Conservation (phyloP, 2,888 invertebrate genomes). For the Pristionchus fissidentatus region DNA sequence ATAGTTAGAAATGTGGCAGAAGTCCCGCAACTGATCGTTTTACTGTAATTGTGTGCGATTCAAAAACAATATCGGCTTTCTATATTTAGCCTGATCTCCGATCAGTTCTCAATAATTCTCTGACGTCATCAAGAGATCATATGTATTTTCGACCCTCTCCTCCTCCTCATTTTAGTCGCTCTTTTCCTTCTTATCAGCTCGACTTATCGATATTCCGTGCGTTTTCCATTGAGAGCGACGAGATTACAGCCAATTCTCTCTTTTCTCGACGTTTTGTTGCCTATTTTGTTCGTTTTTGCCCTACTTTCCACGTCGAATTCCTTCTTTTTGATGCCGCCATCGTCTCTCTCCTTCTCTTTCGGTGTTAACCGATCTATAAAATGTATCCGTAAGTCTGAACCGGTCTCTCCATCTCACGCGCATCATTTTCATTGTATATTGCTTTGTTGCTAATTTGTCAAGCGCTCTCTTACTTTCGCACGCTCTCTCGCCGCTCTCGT, state of each 20-base stretch:
- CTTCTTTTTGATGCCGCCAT: background rate
- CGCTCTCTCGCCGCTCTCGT: background rate
- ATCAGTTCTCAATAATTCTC: background rate
- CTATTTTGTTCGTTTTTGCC: too few species aligned
- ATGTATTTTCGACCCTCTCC: background rate
- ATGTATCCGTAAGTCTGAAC: too few species aligned
- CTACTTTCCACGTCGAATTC: background rate
- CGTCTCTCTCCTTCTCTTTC: background rate
- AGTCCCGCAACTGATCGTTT: too few species aligned
- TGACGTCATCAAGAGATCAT: background rate
- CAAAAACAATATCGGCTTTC: too few species aligned
- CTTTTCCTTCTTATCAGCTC: background rate
- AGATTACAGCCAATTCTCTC: too few species aligned
- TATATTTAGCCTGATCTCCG: background rate
- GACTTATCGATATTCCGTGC: background rate
- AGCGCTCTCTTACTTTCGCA: background rate
- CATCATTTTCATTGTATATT: background rate
- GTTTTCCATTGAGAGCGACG: too few species aligned
- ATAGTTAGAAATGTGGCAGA: too few species aligned
- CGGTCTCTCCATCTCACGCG: background rate
- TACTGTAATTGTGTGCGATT: too few species aligned
- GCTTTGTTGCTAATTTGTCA: background rate
- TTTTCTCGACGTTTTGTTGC: background rate
- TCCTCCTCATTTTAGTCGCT: background rate
- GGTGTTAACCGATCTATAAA: too few species aligned